phyloP scores from a whole-genome alignment of 2,888 invertebrate species.

The Folsomia manolachei region DNA sequence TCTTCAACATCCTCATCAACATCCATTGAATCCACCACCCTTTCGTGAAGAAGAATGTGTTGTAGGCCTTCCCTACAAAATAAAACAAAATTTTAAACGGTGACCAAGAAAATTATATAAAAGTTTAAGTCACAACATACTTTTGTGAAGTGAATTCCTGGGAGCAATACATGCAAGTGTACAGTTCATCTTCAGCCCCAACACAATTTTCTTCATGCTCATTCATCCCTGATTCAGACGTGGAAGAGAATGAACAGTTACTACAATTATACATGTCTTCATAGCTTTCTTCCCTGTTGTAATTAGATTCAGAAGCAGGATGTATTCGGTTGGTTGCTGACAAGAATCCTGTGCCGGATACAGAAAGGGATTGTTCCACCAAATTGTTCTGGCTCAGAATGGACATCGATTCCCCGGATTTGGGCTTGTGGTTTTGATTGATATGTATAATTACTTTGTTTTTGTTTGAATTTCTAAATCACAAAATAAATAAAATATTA shows the following conservation, averaged over 20 bases:
- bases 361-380: conserved; percentile 14
- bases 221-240: background rate
- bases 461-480: conserved; percentile 59
- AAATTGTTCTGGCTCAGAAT: conserved; percentile 44
- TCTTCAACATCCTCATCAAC: background rate
- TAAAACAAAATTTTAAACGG: conserved; percentile 10
- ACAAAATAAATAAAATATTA: conserved; percentile 55
- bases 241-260: background rate
- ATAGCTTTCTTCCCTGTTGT: too few species aligned
- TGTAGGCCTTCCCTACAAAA: conserved; percentile 59
- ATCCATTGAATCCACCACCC: conserved; percentile 61
- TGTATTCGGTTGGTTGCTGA: background rate
- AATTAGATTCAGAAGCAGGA: too few species aligned
- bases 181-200: background rate
- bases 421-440: conserved; percentile 61
- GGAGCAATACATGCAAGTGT: conserved; percentile 72
- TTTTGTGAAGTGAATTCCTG: background rate
- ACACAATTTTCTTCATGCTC: background rate
- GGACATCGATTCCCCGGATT: conserved; percentile 42
- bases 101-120: background rate
- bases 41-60: too few species aligned
- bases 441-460: conserved; percentile 67
- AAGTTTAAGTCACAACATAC: too few species aligned
- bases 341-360: background rate
- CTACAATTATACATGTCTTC: background rate